A percentile compares a stretch with the other conserved stretches of the same genome.
Evolutionary conservation across 2,888 invertebrate genomes (phyloP).

Genomic region (Volucella bombylans): DNA sequence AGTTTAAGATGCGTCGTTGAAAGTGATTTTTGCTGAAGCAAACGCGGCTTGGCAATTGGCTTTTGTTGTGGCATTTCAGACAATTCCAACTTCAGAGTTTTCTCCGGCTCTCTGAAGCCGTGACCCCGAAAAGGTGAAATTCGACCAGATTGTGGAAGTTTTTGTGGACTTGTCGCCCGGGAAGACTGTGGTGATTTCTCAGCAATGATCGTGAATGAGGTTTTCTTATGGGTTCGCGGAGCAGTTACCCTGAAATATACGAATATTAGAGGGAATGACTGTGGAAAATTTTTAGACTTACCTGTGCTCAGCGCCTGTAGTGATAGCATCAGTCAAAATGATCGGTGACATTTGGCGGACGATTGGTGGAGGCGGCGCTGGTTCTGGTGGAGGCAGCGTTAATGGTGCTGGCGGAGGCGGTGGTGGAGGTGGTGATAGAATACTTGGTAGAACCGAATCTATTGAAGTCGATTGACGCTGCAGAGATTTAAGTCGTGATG

Average conservation of each 20-base stretch:
- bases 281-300: conserved; percentile 55
- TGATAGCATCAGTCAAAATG: conserved; percentile 80
- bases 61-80: conserved; percentile 47
- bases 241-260: conserved; percentile 78
- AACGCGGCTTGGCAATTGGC: conserved; percentile 75
- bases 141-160: conserved; percentile 80
- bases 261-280: not conserved
- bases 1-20: conserved; percentile 76
- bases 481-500: conserved; percentile 75
- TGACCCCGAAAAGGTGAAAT: conserved; percentile 86
- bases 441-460: conserved; percentile 56
- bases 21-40: conserved; percentile 77
- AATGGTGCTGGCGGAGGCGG: conserved; percentile 57
- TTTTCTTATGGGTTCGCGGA: conserved; percentile 85
- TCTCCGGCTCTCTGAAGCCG: conserved; percentile 82
- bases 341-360: conserved; percentile 79
- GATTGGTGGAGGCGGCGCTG: conserved; percentile 74
- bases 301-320: conserved; percentile 81
- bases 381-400: conserved; percentile 75
- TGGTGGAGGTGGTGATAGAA: conserved; percentile 75
- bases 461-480: conserved; percentile 73
- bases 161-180: conserved; percentile 82
- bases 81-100: not conserved
- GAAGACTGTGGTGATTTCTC: conserved; percentile 84
- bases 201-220: conserved; percentile 88